A percentile compares a stretch with the other conserved stretches of the same genome.
Evolutionary conservation across 2,888 invertebrate species (phyloP).

Genomic region (Liopterus haemorrhoidalis): DNA sequence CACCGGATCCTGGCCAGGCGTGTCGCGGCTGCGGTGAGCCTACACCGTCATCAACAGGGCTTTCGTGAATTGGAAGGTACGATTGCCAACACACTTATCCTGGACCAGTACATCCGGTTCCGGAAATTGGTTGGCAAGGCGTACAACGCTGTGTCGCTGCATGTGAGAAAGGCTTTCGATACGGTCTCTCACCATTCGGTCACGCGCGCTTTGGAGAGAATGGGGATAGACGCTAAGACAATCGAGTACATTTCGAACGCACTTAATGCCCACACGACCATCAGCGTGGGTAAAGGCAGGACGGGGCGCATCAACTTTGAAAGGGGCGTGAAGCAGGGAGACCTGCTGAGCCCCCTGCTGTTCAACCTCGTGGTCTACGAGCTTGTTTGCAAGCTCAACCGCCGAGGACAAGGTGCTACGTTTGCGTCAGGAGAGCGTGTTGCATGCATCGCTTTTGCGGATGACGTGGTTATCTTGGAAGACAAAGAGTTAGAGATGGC

Average conservation of each 20-base stretch:
- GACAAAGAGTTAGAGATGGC: constrained; percentile 1
- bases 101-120: constrained; percentile 34
- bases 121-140: constrained; percentile 32
- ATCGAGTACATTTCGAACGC: constrained; percentile 34
- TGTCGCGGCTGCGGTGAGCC: constrained; percentile 3
- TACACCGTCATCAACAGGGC: constrained; percentile 33
- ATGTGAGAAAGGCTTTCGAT: constrained; percentile 44
- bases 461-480: not conserved
- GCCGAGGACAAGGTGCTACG: constrained; percentile 20
- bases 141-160: constrained; percentile 40
- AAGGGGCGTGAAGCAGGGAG: constrained; percentile 43
- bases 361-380: constrained; percentile 31
- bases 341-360: constrained; percentile 38
- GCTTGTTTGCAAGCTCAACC: constrained; percentile 13
- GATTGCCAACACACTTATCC: constrained; percentile 37
- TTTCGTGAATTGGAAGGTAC: constrained; percentile 40
- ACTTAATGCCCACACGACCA: constrained; percentile 32
- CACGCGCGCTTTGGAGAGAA: constrained; percentile 32
- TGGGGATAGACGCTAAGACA: constrained; percentile 36
- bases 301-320: constrained; percentile 24
- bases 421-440: not conserved
- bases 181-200: constrained; percentile 31
- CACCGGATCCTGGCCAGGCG: constrained; percentile 31
- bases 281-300: constrained; percentile 24
- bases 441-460: not conserved